phyloP scores from a whole-genome alignment of 2,888 invertebrate species.

The Geotrupes spiniger region DNA sequence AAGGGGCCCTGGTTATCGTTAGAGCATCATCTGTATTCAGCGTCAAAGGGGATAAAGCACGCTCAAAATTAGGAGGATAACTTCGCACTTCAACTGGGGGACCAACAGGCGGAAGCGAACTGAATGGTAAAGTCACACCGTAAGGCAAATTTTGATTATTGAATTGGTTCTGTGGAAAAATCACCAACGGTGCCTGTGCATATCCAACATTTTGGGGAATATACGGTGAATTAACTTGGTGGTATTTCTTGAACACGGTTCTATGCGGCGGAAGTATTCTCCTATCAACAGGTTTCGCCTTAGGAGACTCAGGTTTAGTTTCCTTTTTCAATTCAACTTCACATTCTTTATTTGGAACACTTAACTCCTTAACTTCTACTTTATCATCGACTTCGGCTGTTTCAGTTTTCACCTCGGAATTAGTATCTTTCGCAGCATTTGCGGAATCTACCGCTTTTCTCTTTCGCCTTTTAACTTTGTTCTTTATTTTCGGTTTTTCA shows the following conservation, averaged over 20 bases:
- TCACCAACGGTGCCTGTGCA: neutral
- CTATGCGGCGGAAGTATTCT: neutral
- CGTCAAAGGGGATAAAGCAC: conserved; percentile 42
- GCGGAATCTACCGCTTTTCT: conserved; percentile 8
- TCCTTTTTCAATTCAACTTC: neutral
- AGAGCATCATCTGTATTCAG: conserved; percentile 41
- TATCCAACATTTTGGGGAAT: too few species aligned
- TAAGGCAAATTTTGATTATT: conserved; percentile 6
- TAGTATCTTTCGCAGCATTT: neutral
- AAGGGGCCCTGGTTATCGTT: conserved; percentile 42
- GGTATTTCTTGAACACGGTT: neutral
- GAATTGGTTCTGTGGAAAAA: conserved; percentile 8
- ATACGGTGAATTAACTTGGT: too few species aligned
- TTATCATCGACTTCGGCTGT: too few species aligned
- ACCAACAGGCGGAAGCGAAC: conserved; percentile 33
- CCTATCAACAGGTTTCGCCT: neutral
- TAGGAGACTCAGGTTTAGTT: neutral
- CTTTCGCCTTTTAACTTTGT: conserved; percentile 25
- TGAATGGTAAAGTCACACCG: conserved; percentile 5
- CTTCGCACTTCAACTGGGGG: conserved; percentile 31
- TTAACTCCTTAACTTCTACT: too few species aligned
- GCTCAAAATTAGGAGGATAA: conserved; percentile 28
- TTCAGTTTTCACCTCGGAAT: neutral
- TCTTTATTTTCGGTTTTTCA: conserved; percentile 19
- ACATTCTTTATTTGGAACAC: too few species aligned